A percentile compares a stretch with the other conserved stretches of the same genome.
phyloP scores from a whole-genome alignment of 2,113 vertebrate genomes.

The Corythaixoides concolor region DNA sequence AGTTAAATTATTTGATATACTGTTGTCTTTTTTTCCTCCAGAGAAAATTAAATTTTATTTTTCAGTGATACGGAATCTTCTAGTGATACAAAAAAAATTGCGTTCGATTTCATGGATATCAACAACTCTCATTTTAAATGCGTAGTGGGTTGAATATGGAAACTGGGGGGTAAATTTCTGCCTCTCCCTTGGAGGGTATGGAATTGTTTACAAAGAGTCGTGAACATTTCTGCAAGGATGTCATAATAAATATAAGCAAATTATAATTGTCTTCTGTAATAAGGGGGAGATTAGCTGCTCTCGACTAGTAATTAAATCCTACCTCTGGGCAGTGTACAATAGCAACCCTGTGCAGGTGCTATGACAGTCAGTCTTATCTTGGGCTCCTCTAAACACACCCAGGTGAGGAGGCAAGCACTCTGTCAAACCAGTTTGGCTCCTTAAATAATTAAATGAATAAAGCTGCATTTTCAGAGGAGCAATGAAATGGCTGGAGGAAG shows the following conservation, averaged over 20 bases:
- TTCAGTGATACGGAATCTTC: not conserved
- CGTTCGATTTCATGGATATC: not conserved
- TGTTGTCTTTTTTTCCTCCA: not conserved
- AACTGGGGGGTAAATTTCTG: not conserved
- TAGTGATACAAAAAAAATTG: not conserved
- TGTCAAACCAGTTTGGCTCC: constrained; percentile 30
- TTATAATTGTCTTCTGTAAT: constrained; percentile 23
- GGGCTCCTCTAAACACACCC: constrained; percentile 29
- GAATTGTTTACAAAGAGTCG: constrained; percentile 12
- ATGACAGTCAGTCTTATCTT: constrained; percentile 1
- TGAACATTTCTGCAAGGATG: not conserved
- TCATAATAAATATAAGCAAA: constrained; percentile 21
- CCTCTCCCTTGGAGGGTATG: not conserved
- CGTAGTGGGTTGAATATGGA: not conserved
- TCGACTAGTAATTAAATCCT: constrained; percentile 51
- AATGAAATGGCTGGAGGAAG: not conserved
- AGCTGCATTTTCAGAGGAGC: not conserved
- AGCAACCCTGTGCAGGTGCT: not conserved
- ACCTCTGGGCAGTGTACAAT: not conserved
- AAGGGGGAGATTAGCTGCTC: not conserved
- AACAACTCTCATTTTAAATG: not conserved
- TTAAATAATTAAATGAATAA: not conserved
- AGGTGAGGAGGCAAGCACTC: not conserved
- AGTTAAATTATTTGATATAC: not conserved
- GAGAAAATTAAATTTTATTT: not conserved